Evolutionary conservation across 2,797 vertebrate genomes (phyloP), one percentile per base, ranked within the genome.

Genomic region (Hybognathus amarus): DNA sequence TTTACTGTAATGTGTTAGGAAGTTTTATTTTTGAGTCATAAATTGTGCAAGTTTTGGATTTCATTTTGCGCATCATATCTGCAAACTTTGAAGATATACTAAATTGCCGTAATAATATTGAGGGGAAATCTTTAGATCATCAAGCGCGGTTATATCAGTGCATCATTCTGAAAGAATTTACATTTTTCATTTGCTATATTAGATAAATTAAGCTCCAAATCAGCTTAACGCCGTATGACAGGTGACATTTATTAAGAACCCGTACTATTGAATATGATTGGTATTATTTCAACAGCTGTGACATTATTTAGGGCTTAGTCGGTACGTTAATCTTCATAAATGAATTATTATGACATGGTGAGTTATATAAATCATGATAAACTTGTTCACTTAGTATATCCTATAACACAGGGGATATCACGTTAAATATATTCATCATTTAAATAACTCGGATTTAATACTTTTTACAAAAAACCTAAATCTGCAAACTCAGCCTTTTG

Each of bases 281-380:
- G 40, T 42, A 78, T 71, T 27, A 64, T 78, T 83, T 77, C 52
- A 61, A 63, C 82, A 83, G 81, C 81, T 83, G 81, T 77, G 73
- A 40, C 6, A 67, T 83, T 38, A 17, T 67, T 69, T 69, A 47
- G 27, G 38, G 20, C 38, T 77, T 10, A 47, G 27, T 63, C n/a
- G 18, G n/a, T 59, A 30, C 71, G 38, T 61, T 56, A 68, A 77
- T 77, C 74, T 50, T 77, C 13, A 59, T 77, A 61, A 77, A 69
- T 70, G 10, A 54, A 30, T 77, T 42, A 45, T 22, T 36, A 33
- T 68, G 71, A 42, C 61, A 27, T n/a, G n/a, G 27, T 30, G 13
- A 63, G 61, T 8, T 33, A 67, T 30, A 56, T 68, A 8, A 45
- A 36, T 36, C 0, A 83, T 77, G 50, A 77, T 66, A 61, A 83